phyloP scores from a whole-genome alignment of 2,888 invertebrate species.

The Heterodera filipjevi region DNA sequence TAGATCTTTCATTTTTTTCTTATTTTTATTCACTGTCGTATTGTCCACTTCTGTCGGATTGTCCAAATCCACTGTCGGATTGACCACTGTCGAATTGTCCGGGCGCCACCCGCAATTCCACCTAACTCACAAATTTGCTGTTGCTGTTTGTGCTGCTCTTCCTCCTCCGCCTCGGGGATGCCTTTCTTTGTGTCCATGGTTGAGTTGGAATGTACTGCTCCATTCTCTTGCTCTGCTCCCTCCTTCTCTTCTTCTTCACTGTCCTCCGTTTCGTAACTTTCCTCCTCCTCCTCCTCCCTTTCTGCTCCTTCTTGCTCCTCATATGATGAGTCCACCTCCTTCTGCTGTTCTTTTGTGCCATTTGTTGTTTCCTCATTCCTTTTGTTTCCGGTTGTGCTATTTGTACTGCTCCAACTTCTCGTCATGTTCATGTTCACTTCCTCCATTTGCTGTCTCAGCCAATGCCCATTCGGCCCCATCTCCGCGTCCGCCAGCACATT shows the following conservation, averaged over 20 bases:
- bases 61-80: too few species aligned
- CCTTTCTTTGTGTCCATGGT: conserved; percentile 12
- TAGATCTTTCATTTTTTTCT: too few species aligned
- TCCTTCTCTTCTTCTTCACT: neutral
- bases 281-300: neutral
- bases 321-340: conserved; percentile 8
- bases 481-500: conserved; percentile 34
- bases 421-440: neutral
- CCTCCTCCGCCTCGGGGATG: conserved; percentile 44
- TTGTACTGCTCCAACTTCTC: neutral
- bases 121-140: conserved; percentile 22
- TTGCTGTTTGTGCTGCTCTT: conserved; percentile 21
- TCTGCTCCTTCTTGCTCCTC: conserved; percentile 33
- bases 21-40: too few species aligned
- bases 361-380: neutral
- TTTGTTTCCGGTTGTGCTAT: neutral
- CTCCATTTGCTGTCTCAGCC: conserved; percentile 6
- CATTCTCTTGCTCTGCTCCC: neutral
- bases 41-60: too few species aligned
- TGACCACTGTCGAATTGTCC: too few species aligned
- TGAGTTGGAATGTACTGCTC: neutral
- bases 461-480: conserved; percentile 27
- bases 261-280: conserved; percentile 28
- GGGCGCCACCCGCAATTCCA: too few species aligned
- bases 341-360: conserved; percentile 8